Base-by-base conservation (phyloP, 2,888 invertebrate genomes). In the Lithophane ornitopus region DNA sequence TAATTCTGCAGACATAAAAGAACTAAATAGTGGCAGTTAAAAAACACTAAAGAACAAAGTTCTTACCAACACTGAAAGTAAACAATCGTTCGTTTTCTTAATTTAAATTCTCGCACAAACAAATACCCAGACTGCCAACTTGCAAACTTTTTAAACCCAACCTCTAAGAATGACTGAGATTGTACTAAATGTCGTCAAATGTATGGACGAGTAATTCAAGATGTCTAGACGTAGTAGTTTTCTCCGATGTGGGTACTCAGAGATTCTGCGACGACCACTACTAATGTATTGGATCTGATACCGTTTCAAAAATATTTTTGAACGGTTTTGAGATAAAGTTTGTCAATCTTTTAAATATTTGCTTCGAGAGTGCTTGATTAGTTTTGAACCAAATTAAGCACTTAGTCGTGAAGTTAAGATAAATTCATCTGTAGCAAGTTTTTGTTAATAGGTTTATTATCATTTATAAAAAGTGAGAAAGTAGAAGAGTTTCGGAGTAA, bases 151-250 rank as follows among this genome's bases (percentile, higher is more conserved):
- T 77, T 70, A 11, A 49, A 39, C 9, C 34, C 56, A 79, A 79
- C 54, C 49, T 63, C 41, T 19, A 34, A n/a, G 26, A 58, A 61
- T 22, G 58, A 82, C 34, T 59, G 59, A 49, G 26, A 56, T 72
- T 78, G 56, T 56, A 71, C 34, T 61, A 67, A 68, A 65, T 49
- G 44, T 58, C 73, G 28, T 56, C 76, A 61, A 73, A 70, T 71
- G 34, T 70, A 73, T 72, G 44, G 52, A 58, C 58, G 72, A 84
- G 67, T 70, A 61, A 73, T 70, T 69, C 69, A 75, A 81, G 70
- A 69, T 62, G 82, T 82, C 82, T 82, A 82, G 82, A 82, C 82
- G 26, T 22, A 39, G 58, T 62, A 67, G 69, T 80, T 80, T 54
- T 56, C 66, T 56, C 26, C 46, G 34, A 70, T n/a, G 28, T 66